These are phyloP conservation scores for Megamerina dolium DNA, from an alignment of 2,888 invertebrate species.

Conservation along the genomic window DNA sequence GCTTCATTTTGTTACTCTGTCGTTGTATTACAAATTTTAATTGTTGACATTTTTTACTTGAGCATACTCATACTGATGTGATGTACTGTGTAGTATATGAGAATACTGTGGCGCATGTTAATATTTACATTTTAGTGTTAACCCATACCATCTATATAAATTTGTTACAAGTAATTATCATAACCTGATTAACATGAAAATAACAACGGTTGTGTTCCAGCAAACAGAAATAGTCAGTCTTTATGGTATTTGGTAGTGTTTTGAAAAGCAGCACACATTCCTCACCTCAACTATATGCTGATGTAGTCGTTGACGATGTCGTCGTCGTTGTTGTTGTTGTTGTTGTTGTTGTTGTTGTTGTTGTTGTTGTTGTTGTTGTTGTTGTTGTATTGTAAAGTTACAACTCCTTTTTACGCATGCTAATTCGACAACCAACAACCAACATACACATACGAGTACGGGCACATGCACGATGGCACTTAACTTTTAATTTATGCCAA, in stretches of 20 bases:
- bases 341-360: neutral
- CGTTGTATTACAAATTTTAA: conserved; percentile 34
- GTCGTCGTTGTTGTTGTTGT: neutral
- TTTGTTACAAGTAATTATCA: conserved; percentile 50
- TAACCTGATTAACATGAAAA: conserved; percentile 50
- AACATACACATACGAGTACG: too few relatives aligned
- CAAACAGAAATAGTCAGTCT: conserved; percentile 27
- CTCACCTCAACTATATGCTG: too few relatives aligned
- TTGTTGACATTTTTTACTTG: conserved; percentile 27
- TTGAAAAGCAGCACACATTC: too few relatives aligned
- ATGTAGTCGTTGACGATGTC: conserved; percentile 3
- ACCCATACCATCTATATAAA: conserved; percentile 24
- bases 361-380: conserved; percentile 12
- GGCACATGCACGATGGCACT: too few relatives aligned
- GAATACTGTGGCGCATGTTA: conserved; percentile 18
- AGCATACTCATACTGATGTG: neutral
- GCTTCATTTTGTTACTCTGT: neutral
- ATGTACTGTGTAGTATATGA: too few relatives aligned
- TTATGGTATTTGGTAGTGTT: conserved; percentile 10
- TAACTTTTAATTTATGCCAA: conserved; percentile 22
- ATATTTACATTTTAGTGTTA: conserved; percentile 10
- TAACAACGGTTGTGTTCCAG: conserved; percentile 1
- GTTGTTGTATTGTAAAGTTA: conserved; percentile 35
- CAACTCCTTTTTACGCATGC: conserved; percentile 43
- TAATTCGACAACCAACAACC: conserved; percentile 24